Percentiles rank a stretch among this genome's conserved stretches.
Conservation (phyloP, 2,113 vertebrate genomes). For the Melospiza georgiana region DNA sequence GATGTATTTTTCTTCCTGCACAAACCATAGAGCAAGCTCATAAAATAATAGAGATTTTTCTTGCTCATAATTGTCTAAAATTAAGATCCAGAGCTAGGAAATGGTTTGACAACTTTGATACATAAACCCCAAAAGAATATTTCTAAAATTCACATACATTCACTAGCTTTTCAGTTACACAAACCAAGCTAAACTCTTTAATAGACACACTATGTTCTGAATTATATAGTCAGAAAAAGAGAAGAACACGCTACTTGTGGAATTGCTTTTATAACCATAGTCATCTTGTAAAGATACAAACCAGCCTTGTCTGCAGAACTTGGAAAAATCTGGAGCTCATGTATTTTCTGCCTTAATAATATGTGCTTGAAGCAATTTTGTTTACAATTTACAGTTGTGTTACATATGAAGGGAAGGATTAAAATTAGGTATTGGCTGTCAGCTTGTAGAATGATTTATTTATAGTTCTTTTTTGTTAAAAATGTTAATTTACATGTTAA, state of each 20-base stretch:
- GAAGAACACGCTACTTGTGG: neutral
- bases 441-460: neutral
- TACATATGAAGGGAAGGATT: neutral
- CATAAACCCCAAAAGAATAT: neutral
- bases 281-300: neutral
- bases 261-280: neutral
- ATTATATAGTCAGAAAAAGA: neutral
- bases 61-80: neutral
- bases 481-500: constrained; percentile 9
- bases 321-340: neutral
- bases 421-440: neutral
- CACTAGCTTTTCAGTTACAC: neutral
- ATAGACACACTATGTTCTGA: neutral
- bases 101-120: neutral
- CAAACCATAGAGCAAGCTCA: neutral
- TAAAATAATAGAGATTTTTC: neutral
- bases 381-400: constrained; percentile 6
- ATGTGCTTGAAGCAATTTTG: neutral
- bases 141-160: neutral
- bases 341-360: neutral
- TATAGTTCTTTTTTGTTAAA: neutral
- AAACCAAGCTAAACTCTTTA: neutral
- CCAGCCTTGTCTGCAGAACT: neutral
- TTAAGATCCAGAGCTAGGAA: neutral
- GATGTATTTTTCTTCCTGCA: neutral